These are phyloP conservation scores for Nomada fucata DNA, from an alignment of 2,888 invertebrate genomes.

Conservation along the genomic window DNA sequence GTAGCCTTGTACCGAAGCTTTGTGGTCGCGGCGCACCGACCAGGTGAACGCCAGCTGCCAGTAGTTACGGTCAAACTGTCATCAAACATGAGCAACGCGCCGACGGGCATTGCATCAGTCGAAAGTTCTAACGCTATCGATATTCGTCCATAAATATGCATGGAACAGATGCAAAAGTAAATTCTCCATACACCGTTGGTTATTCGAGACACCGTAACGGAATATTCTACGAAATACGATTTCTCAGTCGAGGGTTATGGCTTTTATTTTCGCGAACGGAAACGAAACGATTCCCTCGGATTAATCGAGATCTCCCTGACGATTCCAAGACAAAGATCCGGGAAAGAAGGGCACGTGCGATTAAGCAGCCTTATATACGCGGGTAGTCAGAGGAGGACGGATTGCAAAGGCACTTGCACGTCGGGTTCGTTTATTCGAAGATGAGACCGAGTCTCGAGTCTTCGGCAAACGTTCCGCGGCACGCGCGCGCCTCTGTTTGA, in stretches of 20 bases:
- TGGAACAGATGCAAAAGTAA: neutral
- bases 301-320: conserved; percentile 13
- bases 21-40: conserved; percentile 55
- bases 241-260: too few species aligned
- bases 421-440: conserved; percentile 58
- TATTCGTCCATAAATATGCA: neutral
- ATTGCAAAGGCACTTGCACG: conserved; percentile 47
- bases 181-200: neutral
- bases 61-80: conserved; percentile 56
- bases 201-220: neutral
- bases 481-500: conserved; percentile 48
- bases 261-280: too few species aligned
- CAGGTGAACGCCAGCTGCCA: conserved; percentile 48
- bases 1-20: conserved; percentile 46
- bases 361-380: neutral
- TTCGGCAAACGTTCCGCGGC: conserved; percentile 53
- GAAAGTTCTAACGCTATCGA: conserved; percentile 33
- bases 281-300: too few species aligned
- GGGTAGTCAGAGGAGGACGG: conserved; percentile 22
- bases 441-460: conserved; percentile 54
- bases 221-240: too few species aligned
- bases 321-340: conserved; percentile 5
- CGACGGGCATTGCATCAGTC: conserved; percentile 3
- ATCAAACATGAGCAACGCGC: conserved; percentile 22
- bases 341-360: conserved; percentile 32